A percentile compares a stretch with the other conserved stretches of the same genome.
phyloP scores from a whole-genome alignment of 2,113 vertebrate species.

The Labeo catla region DNA sequence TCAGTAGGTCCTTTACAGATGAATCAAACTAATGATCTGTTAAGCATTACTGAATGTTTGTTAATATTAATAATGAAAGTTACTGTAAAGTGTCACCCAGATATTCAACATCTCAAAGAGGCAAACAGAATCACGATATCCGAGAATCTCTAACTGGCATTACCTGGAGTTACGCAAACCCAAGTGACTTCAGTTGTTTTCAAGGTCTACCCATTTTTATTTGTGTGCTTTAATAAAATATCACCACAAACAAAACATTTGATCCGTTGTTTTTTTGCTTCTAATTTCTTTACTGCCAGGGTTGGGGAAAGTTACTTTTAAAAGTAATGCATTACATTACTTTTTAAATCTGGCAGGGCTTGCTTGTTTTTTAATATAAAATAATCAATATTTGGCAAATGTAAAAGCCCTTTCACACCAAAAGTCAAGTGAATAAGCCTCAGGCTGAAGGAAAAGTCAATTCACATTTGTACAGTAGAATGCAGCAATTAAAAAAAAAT shows the following conservation, averaged over 20 bases:
- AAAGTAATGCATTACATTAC: too few relatives aligned
- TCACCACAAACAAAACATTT: constrained; percentile 44
- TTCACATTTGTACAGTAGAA: too few relatives aligned
- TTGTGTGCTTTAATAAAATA: constrained; percentile 68
- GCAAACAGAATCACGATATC: neutral
- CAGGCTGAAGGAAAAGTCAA: too few relatives aligned
- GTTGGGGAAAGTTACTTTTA: too few relatives aligned
- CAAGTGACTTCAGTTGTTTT: constrained; percentile 39
- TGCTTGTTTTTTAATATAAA: too few relatives aligned
- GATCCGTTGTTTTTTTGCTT: neutral
- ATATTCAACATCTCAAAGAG: neutral
- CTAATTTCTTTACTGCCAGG: neutral
- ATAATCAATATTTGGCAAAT: too few relatives aligned
- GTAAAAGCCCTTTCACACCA: too few relatives aligned
- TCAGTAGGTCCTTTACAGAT: neutral
- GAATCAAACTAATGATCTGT: neutral
- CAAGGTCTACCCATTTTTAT: constrained; percentile 61
- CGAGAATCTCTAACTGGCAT: neutral
- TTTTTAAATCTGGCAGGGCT: too few relatives aligned
- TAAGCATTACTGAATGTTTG: neutral
- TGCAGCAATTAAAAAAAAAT: too few relatives aligned
- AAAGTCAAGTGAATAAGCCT: too few relatives aligned
- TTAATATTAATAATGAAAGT: constrained; percentile 1
- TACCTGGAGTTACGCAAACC: neutral
- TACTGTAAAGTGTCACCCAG: neutral